These are phyloP conservation scores for Pangasius sanitwongsei DNA, from an alignment of 2,797 vertebrate genomes.

Conservation along the genomic window DNA sequence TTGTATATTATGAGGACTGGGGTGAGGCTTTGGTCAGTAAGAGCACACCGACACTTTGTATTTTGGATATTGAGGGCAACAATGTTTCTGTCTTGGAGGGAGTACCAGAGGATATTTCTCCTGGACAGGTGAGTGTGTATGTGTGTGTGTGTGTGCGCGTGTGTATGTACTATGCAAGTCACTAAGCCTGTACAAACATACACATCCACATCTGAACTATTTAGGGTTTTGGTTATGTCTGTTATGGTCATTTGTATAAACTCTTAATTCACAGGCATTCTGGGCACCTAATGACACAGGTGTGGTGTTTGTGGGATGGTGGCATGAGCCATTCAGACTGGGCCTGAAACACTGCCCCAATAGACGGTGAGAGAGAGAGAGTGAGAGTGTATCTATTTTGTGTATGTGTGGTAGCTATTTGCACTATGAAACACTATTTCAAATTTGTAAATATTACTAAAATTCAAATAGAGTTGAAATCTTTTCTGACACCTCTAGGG, in stretches of 20 bases:
- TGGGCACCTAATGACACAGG: conserved; percentile 88
- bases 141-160: not conserved
- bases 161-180: not conserved
- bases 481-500: not conserved
- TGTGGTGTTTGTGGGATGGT: conserved; percentile 91
- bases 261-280: conserved; percentile 79
- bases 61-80: conserved; percentile 84
- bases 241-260: not conserved
- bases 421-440: not conserved
- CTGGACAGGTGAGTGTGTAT: conserved; percentile 84
- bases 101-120: conserved; percentile 86
- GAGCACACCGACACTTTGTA: conserved; percentile 84
- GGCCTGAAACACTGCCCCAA: conserved; percentile 88
- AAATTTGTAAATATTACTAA: not conserved
- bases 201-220: not conserved
- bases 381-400: not conserved
- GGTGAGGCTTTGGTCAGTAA: conserved; percentile 84
- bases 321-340: conserved; percentile 87
- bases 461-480: not conserved
- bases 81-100: conserved; percentile 89
- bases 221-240: not conserved
- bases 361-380: conserved; percentile 77
- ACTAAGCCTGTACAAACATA: not conserved
- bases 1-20: conserved; percentile 90
- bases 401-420: not conserved